phyloP scores from a whole-genome alignment of 2,113 vertebrate species.

The Leucoraja erinaceus region DNA sequence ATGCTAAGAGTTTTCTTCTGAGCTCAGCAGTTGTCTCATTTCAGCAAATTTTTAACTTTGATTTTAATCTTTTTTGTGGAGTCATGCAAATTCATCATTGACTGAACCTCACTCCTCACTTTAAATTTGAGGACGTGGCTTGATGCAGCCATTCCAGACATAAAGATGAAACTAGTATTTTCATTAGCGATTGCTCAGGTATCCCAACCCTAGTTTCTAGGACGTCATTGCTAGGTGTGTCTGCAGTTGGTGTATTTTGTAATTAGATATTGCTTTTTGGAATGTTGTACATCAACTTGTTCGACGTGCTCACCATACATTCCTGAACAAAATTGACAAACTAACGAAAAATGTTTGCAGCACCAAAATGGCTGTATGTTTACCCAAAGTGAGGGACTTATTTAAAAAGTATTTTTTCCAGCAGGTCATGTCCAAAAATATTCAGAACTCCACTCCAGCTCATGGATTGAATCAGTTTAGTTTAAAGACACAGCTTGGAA shows the following conservation, averaged over 20 bases:
- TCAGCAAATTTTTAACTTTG: neutral
- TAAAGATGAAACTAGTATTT: neutral
- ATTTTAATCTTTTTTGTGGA: neutral
- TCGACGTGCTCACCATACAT: neutral
- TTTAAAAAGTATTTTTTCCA: neutral
- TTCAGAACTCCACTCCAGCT: neutral
- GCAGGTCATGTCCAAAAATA: neutral
- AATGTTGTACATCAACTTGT: constrained; percentile 17
- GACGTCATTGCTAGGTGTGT: neutral
- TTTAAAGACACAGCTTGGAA: no score
- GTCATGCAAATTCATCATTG: neutral
- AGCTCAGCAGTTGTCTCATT: neutral
- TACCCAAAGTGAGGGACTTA: neutral
- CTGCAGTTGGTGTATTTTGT: neutral
- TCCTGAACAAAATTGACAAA: neutral
- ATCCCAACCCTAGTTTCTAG: neutral
- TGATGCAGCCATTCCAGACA: neutral
- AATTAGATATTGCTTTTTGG: neutral
- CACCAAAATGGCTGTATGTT: neutral
- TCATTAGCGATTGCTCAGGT: neutral
- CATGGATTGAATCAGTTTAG: neutral
- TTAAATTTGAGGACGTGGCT: neutral
- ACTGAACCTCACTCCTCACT: neutral
- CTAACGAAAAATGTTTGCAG: neutral
- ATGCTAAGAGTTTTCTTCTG: neutral